A percentile compares a stretch with the other conserved stretches of the same genome.
Evolutionary conservation across 2,888 invertebrate genomes (phyloP).

Genomic region (Watsonalla binaria): DNA sequence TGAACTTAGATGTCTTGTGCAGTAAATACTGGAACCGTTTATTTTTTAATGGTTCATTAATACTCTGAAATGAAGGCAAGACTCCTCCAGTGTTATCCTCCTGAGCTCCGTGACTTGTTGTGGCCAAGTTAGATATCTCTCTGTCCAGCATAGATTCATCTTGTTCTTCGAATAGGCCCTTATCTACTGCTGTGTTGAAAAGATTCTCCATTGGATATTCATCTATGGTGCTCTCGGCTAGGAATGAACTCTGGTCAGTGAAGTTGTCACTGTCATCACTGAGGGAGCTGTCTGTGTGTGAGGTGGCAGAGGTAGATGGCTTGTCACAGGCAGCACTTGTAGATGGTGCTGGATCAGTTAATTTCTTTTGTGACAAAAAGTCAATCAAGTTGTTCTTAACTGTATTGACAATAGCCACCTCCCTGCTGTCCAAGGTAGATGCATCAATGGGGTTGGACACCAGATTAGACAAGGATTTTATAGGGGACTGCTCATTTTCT

Average conservation of each 20-base stretch:
- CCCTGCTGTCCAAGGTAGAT: conserved; percentile 41
- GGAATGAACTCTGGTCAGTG: conserved; percentile 71
- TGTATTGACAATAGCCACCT: conserved; percentile 50
- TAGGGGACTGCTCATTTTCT: conserved; percentile 77
- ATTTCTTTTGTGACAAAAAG: conserved; percentile 58
- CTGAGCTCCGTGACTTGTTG: conserved; percentile 66
- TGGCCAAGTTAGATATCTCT: conserved; percentile 71
- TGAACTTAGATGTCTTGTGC: conserved; percentile 73
- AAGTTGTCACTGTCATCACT: conserved; percentile 71
- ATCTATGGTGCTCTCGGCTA: conserved; percentile 70
- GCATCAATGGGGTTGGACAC: conserved; percentile 77
- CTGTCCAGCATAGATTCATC: conserved; percentile 72
- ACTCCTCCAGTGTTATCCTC: conserved; percentile 58
- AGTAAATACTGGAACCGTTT: conserved; percentile 73
- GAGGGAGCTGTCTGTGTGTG: conserved; percentile 61
- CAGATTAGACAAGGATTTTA: conserved; percentile 81
- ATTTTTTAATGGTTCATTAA: conserved; percentile 70
- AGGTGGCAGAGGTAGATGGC: conserved; percentile 45
- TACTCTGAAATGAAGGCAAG: conserved; percentile 66
- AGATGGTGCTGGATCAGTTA: conserved; percentile 50
- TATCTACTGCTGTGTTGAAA: conserved; percentile 71
- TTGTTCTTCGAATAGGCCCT: conserved; percentile 69
- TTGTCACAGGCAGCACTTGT: conserved; percentile 52
- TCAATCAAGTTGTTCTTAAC: conserved; percentile 70
- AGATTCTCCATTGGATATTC: conserved; percentile 75